Percentiles rank a stretch among this genome's conserved stretches.
phyloP scores from a whole-genome alignment of 2,888 invertebrate species.

The Drosophila siamana region DNA sequence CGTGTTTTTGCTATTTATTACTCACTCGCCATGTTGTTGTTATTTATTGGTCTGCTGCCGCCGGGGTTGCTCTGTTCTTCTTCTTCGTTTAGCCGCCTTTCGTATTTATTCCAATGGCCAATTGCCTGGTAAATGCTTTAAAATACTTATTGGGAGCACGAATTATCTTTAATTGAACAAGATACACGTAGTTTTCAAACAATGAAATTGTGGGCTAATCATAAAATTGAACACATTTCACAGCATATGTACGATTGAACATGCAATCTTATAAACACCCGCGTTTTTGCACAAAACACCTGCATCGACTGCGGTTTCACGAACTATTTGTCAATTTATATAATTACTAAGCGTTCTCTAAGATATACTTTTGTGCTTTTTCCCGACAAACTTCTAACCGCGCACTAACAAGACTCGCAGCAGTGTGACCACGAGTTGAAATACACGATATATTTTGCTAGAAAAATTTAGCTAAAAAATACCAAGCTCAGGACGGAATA shows the following conservation, averaged over 20 bases:
- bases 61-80: slow-evolving; percentile 12
- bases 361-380: slow-evolving; percentile 14
- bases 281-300: slow-evolving; percentile 21
- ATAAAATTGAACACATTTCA: slow-evolving; percentile 70
- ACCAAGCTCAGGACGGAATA: neutral
- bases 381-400: slow-evolving; percentile 13
- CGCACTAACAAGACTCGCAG: slow-evolving; percentile 34
- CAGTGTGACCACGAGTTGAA: neutral
- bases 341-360: slow-evolving; percentile 23
- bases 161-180: slow-evolving; percentile 24
- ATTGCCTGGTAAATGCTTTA: slow-evolving; percentile 8
- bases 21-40: slow-evolving; percentile 80
- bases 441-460: neutral
- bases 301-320: slow-evolving; percentile 11
- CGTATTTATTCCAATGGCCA: slow-evolving; percentile 24
- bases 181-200: slow-evolving; percentile 46
- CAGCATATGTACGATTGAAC: slow-evolving; percentile 38
- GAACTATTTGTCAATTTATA: slow-evolving; percentile 17
- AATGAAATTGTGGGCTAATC: slow-evolving; percentile 46
- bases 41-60: slow-evolving; percentile 44
- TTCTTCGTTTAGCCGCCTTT: slow-evolving; percentile 43
- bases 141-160: slow-evolving; percentile 46
- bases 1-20: slow-evolving; percentile 58
- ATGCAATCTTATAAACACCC: slow-evolving; percentile 4
- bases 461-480: neutral